A percentile compares a stretch with the other conserved stretches of the same genome.
phyloP scores from a whole-genome alignment of 2,888 invertebrate species.

The Lymantria monacha region DNA sequence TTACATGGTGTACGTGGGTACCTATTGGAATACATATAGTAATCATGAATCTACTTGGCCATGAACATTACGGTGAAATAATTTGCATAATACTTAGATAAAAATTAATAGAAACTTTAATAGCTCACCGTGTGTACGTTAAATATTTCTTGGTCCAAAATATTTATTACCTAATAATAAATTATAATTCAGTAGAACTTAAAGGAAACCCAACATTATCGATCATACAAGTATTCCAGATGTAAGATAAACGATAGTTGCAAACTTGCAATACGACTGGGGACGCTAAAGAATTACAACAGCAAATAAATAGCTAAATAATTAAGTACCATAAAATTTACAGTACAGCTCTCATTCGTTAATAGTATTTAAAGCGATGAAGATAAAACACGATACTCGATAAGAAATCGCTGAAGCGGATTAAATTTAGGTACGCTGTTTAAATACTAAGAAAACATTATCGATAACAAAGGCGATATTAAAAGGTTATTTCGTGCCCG shows the following conservation, averaged over 20 bases:
- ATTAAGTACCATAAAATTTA: too few relatives aligned
- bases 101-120: not conserved
- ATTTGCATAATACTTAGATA: conserved; percentile 7
- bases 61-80: conserved; percentile 10
- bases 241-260: too few relatives aligned
- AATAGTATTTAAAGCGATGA: not conserved
- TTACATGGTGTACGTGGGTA: conserved; percentile 7
- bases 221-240: not conserved
- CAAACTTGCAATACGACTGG: too few relatives aligned
- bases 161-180: not conserved
- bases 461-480: conserved; percentile 37
- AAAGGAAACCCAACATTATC: not conserved
- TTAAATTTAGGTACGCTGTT: too few relatives aligned
- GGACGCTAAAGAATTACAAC: too few relatives aligned
- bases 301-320: too few relatives aligned
- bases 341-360: too few relatives aligned
- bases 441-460: conserved; percentile 36
- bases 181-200: not conserved
- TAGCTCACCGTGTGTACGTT: not conserved
- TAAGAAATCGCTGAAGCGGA: conserved; percentile 41
- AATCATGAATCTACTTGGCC: conserved; percentile 10
- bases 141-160: not conserved
- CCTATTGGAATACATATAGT: not conserved
- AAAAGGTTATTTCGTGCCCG: too few relatives aligned
- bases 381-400: conserved; percentile 50